Percentiles rank a stretch among this genome's conserved stretches.
Evolutionary conservation across 53 echinoderm and acorn worm genomes (phyloP).

Genomic region (Hippasteria phrygiana): DNA sequence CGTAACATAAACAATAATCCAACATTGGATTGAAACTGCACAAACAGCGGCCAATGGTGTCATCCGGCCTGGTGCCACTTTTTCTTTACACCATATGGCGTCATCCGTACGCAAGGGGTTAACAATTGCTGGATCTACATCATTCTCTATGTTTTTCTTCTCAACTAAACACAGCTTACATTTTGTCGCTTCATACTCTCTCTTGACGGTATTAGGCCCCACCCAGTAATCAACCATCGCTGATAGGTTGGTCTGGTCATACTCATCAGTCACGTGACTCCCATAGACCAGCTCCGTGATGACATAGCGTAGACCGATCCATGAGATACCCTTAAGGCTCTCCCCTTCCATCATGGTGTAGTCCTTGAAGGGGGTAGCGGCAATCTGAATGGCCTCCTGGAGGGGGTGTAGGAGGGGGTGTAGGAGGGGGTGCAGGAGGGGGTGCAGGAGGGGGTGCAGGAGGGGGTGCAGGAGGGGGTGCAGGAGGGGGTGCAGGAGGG

Average conservation of each 20-base stretch:
- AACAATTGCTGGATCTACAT: background rate
- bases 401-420: background rate
- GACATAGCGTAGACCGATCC: slow-evolving; percentile 93
- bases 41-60: too few species aligned
- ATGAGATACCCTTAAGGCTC: slow-evolving; percentile 87
- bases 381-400: slow-evolving; percentile 88
- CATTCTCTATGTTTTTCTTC: background rate
- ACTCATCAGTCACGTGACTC: slow-evolving; percentile 89
- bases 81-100: too few species aligned
- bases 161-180: slow-evolving; percentile 71
- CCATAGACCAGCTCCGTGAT: slow-evolving; percentile 96
- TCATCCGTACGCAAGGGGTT: too few species aligned
- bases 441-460: too few species aligned
- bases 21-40: too few species aligned
- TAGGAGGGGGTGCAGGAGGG: background rate
- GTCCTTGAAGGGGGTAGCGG: slow-evolving; percentile 82
- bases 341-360: slow-evolving; percentile 76
- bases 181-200: slow-evolving; percentile 95
- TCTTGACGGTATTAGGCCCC: slow-evolving; percentile 96
- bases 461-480: too few species aligned
- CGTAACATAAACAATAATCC: too few species aligned
- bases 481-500: too few species aligned
- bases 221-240: slow-evolving; percentile 99
- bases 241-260: slow-evolving; percentile 88
- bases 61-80: too few species aligned